Evolutionary conservation across 2,113 vertebrate genomes (phyloP).

Genomic region (Xenopus laevis): DNA sequence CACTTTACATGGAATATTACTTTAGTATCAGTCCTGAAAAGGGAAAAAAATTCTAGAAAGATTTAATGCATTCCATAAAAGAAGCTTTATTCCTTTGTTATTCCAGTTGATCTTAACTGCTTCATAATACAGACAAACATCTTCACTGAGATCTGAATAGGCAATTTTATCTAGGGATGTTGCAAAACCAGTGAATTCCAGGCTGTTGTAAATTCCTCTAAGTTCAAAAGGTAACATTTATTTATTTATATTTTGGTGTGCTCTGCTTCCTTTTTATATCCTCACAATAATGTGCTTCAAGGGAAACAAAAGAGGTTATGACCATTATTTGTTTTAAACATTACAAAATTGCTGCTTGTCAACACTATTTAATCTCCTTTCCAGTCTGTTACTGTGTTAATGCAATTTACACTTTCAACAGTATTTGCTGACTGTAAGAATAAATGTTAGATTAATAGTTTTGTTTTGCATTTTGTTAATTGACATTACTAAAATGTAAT

Average conservation of each 20-base stretch:
- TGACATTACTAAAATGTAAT: conserved; percentile 44
- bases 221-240: conserved; percentile 26
- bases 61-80: too few species aligned
- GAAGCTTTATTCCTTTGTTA: too few species aligned
- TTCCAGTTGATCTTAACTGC: background rate
- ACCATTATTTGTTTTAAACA: conserved; percentile 48
- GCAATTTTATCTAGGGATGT: background rate
- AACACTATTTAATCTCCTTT: conserved; percentile 54
- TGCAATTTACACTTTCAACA: conserved; percentile 60
- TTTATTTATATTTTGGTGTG: background rate
- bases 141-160: background rate
- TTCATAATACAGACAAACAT: background rate
- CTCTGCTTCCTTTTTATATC: conserved; percentile 14
- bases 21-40: too few species aligned
- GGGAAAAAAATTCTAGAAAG: too few species aligned
- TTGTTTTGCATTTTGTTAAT: conserved; percentile 50
- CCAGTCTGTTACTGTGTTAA: conserved; percentile 51
- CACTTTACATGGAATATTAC: too few species aligned
- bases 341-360: conserved; percentile 50
- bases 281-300: conserved; percentile 17
- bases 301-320: conserved; percentile 47
- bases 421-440: conserved; percentile 45
- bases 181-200: background rate
- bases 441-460: conserved; percentile 50
- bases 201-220: background rate